Conservation (phyloP, 1,140 invertebrate species). For the Drosophila sucinea region DNA sequence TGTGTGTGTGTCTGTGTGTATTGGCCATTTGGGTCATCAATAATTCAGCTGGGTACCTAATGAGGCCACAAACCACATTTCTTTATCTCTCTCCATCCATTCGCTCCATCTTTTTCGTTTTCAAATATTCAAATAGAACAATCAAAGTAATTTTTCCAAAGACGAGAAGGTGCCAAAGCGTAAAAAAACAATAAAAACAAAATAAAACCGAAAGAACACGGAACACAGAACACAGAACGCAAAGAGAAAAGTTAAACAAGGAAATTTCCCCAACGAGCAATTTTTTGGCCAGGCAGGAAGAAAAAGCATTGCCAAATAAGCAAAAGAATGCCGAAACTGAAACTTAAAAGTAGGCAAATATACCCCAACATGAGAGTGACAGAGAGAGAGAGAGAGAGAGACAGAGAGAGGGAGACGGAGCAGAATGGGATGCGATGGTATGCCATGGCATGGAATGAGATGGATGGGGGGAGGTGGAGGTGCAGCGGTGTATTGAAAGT, state of each 20-base stretch:
- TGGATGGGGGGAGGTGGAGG: no score
- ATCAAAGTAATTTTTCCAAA: constrained; percentile 59
- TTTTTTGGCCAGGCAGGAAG: constrained; percentile 35
- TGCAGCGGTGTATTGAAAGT: background rate
- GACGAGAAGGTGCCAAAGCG: constrained; percentile 49
- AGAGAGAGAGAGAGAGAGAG: constrained; percentile 18
- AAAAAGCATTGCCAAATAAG: constrained; percentile 47
- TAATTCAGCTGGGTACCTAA: constrained; percentile 56
- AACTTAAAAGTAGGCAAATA: constrained; percentile 49
- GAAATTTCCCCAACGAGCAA: constrained; percentile 80
- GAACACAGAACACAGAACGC: constrained; percentile 23
- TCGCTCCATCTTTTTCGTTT: constrained; percentile 18
- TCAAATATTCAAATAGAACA: constrained; percentile 52
- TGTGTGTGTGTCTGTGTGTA: constrained; percentile 6
- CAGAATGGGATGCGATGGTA: no score
- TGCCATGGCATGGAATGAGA: no score
- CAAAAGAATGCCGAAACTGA: constrained; percentile 51
- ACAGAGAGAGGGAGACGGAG: constrained; percentile 16
- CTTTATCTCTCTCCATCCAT: constrained; percentile 15
- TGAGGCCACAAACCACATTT: constrained; percentile 50
- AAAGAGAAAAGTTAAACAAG: constrained; percentile 64
- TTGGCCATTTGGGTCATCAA: constrained; percentile 54
- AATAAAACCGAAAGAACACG: constrained; percentile 27
- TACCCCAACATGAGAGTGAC: constrained; percentile 7
- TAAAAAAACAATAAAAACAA: constrained; percentile 38